phyloP scores from a whole-genome alignment of 2,888 invertebrate genomes.

The Slavum lentiscoides region DNA sequence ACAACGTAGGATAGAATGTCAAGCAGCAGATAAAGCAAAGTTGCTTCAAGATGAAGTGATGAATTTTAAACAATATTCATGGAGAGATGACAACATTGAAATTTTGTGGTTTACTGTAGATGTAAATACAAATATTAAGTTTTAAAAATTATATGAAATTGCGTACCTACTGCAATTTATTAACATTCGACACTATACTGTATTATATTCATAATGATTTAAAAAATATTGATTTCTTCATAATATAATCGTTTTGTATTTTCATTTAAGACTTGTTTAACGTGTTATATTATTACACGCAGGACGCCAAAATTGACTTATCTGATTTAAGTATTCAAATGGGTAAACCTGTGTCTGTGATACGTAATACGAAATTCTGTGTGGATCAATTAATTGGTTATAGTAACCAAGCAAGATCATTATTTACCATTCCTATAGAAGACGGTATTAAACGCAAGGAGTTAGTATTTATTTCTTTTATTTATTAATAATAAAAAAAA shows the following conservation, averaged over 20 bases:
- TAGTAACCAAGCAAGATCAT: constrained; percentile 45
- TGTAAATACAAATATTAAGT: neutral
- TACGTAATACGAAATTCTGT: constrained; percentile 49
- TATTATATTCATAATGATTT: no score
- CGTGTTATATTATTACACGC: neutral
- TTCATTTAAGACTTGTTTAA: neutral
- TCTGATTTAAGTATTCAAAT: constrained; percentile 32
- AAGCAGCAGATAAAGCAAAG: constrained; percentile 43
- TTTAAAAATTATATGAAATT: neutral
- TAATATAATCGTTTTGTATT: no score
- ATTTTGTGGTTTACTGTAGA: constrained; percentile 30
- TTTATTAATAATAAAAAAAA: neutral
- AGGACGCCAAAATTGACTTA: constrained; percentile 33
- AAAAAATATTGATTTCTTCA: no score
- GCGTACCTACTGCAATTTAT: neutral
- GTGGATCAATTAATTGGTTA: constrained; percentile 29
- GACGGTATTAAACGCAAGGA: constrained; percentile 35
- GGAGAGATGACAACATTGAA: neutral
- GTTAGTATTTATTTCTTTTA: constrained; percentile 24
- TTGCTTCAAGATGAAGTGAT: constrained; percentile 36
- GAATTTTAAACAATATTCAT: constrained; percentile 20
- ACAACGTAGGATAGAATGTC: constrained; percentile 38
- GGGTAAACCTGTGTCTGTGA: constrained; percentile 47
- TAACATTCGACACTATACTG: no score
- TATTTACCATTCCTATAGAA: constrained; percentile 47